Evolutionary conservation across 2,888 invertebrate species (phyloP), one percentile per base, ranked within the genome.

Genomic region (Synergus umbraculus): DNA sequence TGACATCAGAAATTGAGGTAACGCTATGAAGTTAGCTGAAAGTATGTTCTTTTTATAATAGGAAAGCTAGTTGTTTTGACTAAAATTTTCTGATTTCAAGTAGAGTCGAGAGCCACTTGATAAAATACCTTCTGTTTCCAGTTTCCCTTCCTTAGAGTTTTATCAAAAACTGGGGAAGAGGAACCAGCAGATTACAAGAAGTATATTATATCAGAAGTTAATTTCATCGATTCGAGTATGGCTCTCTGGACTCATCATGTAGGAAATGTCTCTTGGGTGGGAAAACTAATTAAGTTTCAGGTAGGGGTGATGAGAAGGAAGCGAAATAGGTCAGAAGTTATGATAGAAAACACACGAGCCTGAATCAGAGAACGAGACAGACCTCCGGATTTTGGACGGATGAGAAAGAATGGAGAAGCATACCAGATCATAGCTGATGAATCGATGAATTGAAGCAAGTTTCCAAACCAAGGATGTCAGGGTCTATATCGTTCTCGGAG

Each of bases 351-450:
- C 79, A 76, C 54, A 73, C 73, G 54, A 54, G 73, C 49, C 73
- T 73, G 54, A 15, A 73, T 54, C 37, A 73, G 54, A 73, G 73
- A 73, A 73, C 54, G 73, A 73, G 73, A 76, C n/a, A 78, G 81
- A 77, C 76, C 66, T 92, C 92, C 92, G 91, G 92, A 91, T 92
- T 92, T 79, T 66, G 13, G 49, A 73, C n/a, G 29, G 73, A 73
- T 69, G 69, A 29, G 10, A 41, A 41, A 65, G n/a, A 41, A 12
- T 37, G 4, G n/a, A 41, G n/a, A 58, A 58, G 54, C 41, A 41
- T 37, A 58, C 54, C n/a, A 73, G 22, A 29, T 44, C 69, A 12
- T 37, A n/a, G 22, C 49, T 18, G 13, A 76, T 4, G 13, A 43
- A 18, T 43, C 49, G 29, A 76, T 10, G 54, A 73, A 73, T 73